Evolutionary conservation across 2,113 vertebrate species (phyloP).

Genomic region (Lophura nycthemera): DNA sequence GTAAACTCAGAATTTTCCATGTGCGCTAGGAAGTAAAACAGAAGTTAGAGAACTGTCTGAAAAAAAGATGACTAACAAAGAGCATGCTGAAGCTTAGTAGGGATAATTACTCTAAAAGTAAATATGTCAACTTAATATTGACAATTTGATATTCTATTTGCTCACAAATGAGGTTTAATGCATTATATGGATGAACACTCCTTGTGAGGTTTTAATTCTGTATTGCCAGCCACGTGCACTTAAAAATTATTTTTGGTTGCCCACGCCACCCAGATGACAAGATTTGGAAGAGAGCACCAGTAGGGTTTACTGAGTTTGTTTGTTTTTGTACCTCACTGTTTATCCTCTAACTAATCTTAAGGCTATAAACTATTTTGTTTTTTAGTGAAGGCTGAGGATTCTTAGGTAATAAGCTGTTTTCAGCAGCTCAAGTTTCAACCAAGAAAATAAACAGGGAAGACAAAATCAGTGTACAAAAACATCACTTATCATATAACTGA

Average conservation of each 20-base stretch:
- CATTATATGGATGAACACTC: not conserved
- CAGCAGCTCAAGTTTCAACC: not conserved
- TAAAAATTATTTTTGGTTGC: not conserved
- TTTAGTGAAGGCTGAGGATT: slow-evolving; percentile 7
- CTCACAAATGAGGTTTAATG: not conserved
- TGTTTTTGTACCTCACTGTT: not conserved
- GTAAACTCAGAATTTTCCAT: not conserved
- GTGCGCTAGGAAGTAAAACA: not conserved
- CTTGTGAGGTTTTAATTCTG: slow-evolving; percentile 34
- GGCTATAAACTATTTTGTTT: not conserved
- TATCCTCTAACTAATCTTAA: slow-evolving; percentile 22
- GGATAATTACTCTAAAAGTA: not conserved
- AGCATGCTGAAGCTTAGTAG: not conserved
- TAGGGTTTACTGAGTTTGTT: not conserved
- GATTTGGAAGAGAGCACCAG: not conserved
- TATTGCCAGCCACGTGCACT: not conserved
- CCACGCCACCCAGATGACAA: not conserved
- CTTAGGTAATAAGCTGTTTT: not conserved
- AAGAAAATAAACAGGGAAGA: not conserved
- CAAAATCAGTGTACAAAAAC: not conserved
- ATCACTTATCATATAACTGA: not conserved
- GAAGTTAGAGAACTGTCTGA: not conserved
- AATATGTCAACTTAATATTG: not conserved
- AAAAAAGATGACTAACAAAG: slow-evolving; percentile 18
- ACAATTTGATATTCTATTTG: not conserved